Base-by-base conservation (phyloP, 2,888 invertebrate genomes). In the Sinopyrophorus schimmeli region DNA sequence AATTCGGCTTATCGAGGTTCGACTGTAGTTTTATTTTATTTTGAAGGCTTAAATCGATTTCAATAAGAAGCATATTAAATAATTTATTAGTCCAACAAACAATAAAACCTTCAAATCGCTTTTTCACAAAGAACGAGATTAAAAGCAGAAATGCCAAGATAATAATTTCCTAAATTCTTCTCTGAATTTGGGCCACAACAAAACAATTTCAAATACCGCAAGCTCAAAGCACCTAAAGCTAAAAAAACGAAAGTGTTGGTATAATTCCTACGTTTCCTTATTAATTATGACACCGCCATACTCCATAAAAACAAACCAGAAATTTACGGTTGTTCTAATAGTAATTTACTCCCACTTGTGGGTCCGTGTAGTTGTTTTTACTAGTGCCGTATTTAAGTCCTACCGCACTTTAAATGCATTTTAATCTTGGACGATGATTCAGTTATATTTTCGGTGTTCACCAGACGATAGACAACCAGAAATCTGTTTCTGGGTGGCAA, bases 341-440 rank as follows among this genome's bases (percentile, higher is more conserved):
- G 16, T 35, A 44, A 44, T 50, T n/a, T 44, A 50, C 44, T 43
- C 35, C 50, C 40, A 50, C 50, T 50, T 50, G 50, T 50, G 24
- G 39, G 16, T 26, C 15, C 26, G 12, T 7, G 10, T 21, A 11
- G 40, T 40, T 34, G 39, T 20, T 47, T 47, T 47, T 43, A 43
- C 26, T 43, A 43, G 37, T 30, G 21, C 21, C n/a, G 39, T 28
- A 12, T 32, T 18, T 21, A 16, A 18, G 15, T 14, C 3, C 35
- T 35, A 35, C 35, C 35, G 35, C 16, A 15, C 12, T 7, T 10
- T 4, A 23, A 24, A 20, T 20, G 32, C 32, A 32, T 32, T 32
- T 20, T 32, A 15, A 35, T 35, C 35, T n/a, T 15, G 10, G 9
- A 14, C 17, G 34, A 23, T 35, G 35, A 24, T 35, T 35, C 23